Base-by-base conservation (phyloP, 2,888 invertebrate genomes). In the Agonopterix heracliana region DNA sequence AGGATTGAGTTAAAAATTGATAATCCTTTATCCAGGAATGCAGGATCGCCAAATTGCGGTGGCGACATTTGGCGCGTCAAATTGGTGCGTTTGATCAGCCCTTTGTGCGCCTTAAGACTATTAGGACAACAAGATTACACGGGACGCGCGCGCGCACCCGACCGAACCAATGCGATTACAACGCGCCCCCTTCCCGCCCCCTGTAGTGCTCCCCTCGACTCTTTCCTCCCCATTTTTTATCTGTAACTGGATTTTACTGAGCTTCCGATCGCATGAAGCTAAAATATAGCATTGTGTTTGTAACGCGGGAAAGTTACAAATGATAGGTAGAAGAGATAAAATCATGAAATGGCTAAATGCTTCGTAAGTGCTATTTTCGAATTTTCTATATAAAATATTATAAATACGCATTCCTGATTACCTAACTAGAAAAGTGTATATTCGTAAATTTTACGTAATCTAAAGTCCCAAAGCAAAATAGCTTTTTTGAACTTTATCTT, bases 91-190 rank as follows among this genome's bases (percentile, higher is more conserved):
- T 82, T 81, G 80, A 81, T 79, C 79, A 72, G 77, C 68, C 81
- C 81, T 83, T 85, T 84, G 83, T 83, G 62, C 71, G 78, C 73
- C 74, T 74, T 84, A 85, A 86, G 83, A 80, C 81, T 74, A 83
- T 87, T 87, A 87, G 66, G 61, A 74, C 73, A 85, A 85, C 75
- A 67, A 77, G 86, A 84, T 84, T 83, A 84, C 62, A 71, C 74
- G 76, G 73, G 63, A 68, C 70, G 69, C 79, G 82, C 78, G 72
- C 71, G 80, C 81, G 78, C 81, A 77, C 64, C 76, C 78, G 72
- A 72, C 72, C 81, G 78, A 48, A 56, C 63, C 67, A 73, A 84
- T 74, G 75, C 71, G 81, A 82, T 85, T 84, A 80, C 63, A 54
- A 64, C 64, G 55, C 64, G 62, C 63, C 61, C 52, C 57, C 61